Conservation (phyloP, 2,113 vertebrate genomes). For the Phyllopteryx taeniolatus region DNA sequence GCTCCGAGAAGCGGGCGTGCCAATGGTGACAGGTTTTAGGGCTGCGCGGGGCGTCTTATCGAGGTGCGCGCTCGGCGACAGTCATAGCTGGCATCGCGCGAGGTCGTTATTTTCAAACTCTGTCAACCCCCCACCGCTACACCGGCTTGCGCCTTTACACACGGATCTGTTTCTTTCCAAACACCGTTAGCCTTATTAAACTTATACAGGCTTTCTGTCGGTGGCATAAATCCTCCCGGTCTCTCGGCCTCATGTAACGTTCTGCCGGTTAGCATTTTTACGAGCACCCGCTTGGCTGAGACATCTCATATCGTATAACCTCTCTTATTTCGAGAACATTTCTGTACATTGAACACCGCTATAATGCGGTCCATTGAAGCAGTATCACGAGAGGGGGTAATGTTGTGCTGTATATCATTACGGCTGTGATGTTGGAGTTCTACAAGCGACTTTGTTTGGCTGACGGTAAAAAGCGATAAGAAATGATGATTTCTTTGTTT, state of each 20-base stretch:
- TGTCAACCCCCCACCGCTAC: constrained; percentile 17
- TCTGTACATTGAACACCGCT: constrained; percentile 35
- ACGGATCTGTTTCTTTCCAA: constrained; percentile 24
- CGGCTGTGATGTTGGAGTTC: neutral
- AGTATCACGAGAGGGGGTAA: neutral
- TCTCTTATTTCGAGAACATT: constrained; percentile 21
- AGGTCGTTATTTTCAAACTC: constrained; percentile 53
- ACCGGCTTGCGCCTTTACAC: constrained; percentile 25
- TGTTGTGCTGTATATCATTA: neutral
- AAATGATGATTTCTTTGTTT: neutral
- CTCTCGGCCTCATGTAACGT: neutral
- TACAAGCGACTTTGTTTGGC: neutral
- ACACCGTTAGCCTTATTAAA: constrained; percentile 35
- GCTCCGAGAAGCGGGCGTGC: constrained; percentile 56
- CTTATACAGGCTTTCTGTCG: constrained; percentile 18
- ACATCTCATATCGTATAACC: constrained; percentile 51
- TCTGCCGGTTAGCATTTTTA: constrained; percentile 38
- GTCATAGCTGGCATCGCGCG: constrained; percentile 47
- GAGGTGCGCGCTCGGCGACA: constrained; percentile 38
- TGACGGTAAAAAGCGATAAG: neutral
- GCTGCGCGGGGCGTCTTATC: constrained; percentile 61
- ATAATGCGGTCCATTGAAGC: neutral
- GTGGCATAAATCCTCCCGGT: neutral
- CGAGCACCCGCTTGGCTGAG: constrained; percentile 31
- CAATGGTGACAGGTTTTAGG: constrained; percentile 67